Evolutionary conservation across 2,888 invertebrate species (phyloP), one percentile per base, ranked within the genome.

Genomic region (Mechanitis messenoides): DNA sequence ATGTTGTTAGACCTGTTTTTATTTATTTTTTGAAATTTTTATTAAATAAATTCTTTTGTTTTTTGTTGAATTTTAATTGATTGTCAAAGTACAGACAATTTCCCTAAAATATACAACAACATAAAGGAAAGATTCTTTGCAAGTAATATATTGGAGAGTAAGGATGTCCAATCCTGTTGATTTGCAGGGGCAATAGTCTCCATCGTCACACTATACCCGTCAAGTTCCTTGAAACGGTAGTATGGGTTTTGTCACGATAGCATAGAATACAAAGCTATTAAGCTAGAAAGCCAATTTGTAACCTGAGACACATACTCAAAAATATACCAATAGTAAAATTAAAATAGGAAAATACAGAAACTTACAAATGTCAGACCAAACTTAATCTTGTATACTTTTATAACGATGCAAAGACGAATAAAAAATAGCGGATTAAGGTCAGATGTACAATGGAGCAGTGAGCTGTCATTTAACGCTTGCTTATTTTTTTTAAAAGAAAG

Each of bases 101-200:
- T 58, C 57, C 56, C 61, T 58, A 69, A 62, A 67, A 65, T 63
- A 68, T 65, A 61, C 58, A 55, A n/a, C 59, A 58, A 56, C 58
- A 58, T 55, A 61, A 62, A 63, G 63, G 65, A 70, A 69, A 72
- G 68, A 68, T 71, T 64, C 68, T 64, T 65, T 62, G 64, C 68
- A 58, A 53, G 69, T 81, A 81, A 84, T 84, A 79, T 80, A 86
- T 81, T 72, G 81, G 77, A 72, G 72, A 74, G 76, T 73, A 80
- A 80, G 76, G 76, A 77, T 74, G 83, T 82, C 84, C 85, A 84
- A 85, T 85, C 81, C 80, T 73, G 71, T 79, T 86, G 86, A 86
- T 86, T 86, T 87, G 87, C 80, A 74, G 77, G 69, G 72, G 79
- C 85, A 86, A 86, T 87, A 85, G 85, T 85, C 78, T 82, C 72